Conservation (phyloP, 2,888 invertebrate genomes). For the Diarsia rubi region DNA sequence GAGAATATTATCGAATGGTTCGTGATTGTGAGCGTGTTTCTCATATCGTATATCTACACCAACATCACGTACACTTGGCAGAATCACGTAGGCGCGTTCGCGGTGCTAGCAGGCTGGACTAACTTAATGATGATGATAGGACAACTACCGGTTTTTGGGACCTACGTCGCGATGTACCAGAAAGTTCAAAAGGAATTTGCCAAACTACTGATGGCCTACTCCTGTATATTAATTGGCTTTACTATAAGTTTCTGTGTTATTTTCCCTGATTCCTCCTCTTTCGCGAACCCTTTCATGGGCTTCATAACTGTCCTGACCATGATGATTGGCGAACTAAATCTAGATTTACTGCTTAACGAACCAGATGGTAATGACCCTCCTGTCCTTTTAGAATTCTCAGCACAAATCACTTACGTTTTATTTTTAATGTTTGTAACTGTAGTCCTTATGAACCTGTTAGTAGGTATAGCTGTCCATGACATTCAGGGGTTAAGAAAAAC, state of each 20-base stretch:
- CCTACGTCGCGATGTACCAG: slow-evolving; percentile 97
- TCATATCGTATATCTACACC: slow-evolving; percentile 95
- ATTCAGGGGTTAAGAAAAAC: slow-evolving; percentile 96
- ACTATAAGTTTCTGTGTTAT: slow-evolving; percentile 97
- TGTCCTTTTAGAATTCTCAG: slow-evolving; percentile 94
- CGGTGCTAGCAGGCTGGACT: slow-evolving; percentile 96
- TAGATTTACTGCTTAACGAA: slow-evolving; percentile 94
- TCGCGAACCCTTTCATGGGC: slow-evolving; percentile 96
- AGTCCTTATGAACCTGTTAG: slow-evolving; percentile 96
- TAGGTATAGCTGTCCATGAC: slow-evolving; percentile 97
- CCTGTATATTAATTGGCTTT: slow-evolving; percentile 96
- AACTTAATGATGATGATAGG: slow-evolving; percentile 98
- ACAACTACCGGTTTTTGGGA: slow-evolving; percentile 96
- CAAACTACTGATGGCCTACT: slow-evolving; percentile 96
- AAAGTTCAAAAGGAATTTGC: slow-evolving; percentile 97
- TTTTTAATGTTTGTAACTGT: slow-evolving; percentile 96
- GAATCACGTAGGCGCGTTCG: slow-evolving; percentile 96
- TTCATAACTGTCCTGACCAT: slow-evolving; percentile 96
- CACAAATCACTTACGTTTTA: slow-evolving; percentile 95
- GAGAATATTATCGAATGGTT: slow-evolving; percentile 97
- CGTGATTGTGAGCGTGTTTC: slow-evolving; percentile 95
- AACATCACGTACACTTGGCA: slow-evolving; percentile 95
- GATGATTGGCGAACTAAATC: slow-evolving; percentile 97
- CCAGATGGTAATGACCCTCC: slow-evolving; percentile 95
- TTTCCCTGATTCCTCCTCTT: slow-evolving; percentile 95